Evolutionary conservation across 1,140 invertebrate species (phyloP).

Genomic region (Drosophila ambigua): DNA sequence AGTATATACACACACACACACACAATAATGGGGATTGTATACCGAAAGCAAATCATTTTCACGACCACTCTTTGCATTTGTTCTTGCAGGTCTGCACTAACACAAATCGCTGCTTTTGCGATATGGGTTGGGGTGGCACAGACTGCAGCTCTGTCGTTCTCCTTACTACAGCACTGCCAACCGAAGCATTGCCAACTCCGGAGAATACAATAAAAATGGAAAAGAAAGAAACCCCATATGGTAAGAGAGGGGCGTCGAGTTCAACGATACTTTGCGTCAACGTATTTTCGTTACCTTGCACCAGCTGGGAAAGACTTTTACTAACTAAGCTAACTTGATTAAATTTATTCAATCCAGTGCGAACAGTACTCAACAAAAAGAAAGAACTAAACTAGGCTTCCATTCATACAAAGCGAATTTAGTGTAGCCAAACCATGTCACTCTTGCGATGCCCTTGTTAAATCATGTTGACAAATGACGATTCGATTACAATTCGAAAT

Average conservation of each 20-base stretch:
- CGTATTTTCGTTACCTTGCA: background rate
- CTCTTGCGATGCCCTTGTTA: slow-evolving; percentile 3
- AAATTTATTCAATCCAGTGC: slow-evolving; percentile 38
- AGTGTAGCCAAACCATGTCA: slow-evolving; percentile 29
- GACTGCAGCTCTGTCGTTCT: slow-evolving; percentile 93
- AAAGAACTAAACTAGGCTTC: slow-evolving; percentile 4
- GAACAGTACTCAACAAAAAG: slow-evolving; percentile 8
- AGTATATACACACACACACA: background rate
- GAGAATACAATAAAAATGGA: slow-evolving; percentile 88
- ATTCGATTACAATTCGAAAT: slow-evolving; percentile 67
- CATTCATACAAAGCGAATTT: slow-evolving; percentile 4
- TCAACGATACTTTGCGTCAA: slow-evolving; percentile 1
- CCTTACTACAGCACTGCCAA: slow-evolving; percentile 86
- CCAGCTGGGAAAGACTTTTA: slow-evolving; percentile 7
- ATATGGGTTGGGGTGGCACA: slow-evolving; percentile 93
- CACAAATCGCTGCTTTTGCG: slow-evolving; percentile 95
- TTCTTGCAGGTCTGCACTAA: slow-evolving; percentile 94
- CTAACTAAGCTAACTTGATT: slow-evolving; percentile 28
- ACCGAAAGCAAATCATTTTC: background rate
- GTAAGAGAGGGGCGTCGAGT: slow-evolving; percentile 86
- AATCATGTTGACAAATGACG: slow-evolving; percentile 51
- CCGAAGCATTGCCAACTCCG: slow-evolving; percentile 84
- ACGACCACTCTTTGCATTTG: slow-evolving; percentile 26
- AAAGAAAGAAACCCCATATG: slow-evolving; percentile 94
- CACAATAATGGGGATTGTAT: background rate